Evolutionary conservation across 2,797 vertebrate genomes (phyloP), one percentile per base, ranked within the genome.

Genomic region (Sardinella longiceps): DNA sequence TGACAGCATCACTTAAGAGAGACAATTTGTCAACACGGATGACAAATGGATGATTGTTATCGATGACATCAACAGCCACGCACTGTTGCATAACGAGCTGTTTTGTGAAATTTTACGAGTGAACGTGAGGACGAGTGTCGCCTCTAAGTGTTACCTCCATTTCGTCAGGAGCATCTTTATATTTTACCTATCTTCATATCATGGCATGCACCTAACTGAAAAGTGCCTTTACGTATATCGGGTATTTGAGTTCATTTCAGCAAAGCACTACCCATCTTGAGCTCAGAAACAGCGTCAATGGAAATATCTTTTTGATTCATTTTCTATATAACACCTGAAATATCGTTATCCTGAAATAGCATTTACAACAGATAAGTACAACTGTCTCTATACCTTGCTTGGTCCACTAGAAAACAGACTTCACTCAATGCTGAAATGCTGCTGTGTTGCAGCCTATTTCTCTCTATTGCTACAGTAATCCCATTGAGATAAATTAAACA

Each of bases 41-140:
- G 70, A 77, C 70, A 77, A 77, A 77, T 77, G 70, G 70, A 77
- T 43, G 70, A 77, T 77, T 77, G 70, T 77, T 77, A 43, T 77
- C 70, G 39, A 43, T 77, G 70, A 77, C 70, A 77, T 77, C 70
- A 23, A 77, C 33, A 23, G 37, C 70, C 37, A 77, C 43, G 39
- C 70, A 77, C 70, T 23, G 70, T 77, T 77, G 70, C 70, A 77
- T 77, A 77, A 77, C 37, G 37, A 77, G 70, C 70, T 20, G 18
- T 77, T 39, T 77, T 18, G 33, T 77, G 70, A 20, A 39, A 77
- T 77, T 77, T 77, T 77, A 43, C 33, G 70, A 77, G 33, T 37
- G 23, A 1, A 18, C 43, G 33, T 77, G 33, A 1, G 37, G 43
- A 77, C 37, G 10, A 18, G 3, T 37, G 5, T 30, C 30, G 39